Conservation (phyloP, 1,140 invertebrate species). For the Penaeus japonicus region DNA sequence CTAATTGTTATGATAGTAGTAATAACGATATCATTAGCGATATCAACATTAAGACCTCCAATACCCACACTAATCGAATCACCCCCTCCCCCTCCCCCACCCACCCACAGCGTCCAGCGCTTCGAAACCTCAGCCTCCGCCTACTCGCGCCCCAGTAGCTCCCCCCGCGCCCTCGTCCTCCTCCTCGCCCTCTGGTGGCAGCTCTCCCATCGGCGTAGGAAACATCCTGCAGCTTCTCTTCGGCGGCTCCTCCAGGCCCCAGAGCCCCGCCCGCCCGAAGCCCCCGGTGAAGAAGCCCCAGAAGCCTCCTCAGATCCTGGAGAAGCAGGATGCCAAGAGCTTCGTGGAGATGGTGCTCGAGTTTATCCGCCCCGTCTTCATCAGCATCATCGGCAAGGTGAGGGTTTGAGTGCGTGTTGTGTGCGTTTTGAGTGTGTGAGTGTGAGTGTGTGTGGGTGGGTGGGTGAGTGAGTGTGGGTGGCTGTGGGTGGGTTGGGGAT, state of each 20-base stretch:
- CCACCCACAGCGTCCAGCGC: not conserved
- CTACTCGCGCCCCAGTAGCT: not conserved
- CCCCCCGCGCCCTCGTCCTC: not conserved
- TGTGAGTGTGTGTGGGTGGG: no score
- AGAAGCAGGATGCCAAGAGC: constrained; percentile 47
- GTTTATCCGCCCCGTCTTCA: constrained; percentile 55
- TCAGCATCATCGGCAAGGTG: constrained; percentile 58
- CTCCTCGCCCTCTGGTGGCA: not conserved
- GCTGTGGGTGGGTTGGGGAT: no score
- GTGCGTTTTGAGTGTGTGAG: no score
- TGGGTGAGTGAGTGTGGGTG: no score
- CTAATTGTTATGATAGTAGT: no score
- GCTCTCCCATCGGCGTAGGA: no score
- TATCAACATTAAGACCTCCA: not conserved
- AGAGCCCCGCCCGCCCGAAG: not conserved
- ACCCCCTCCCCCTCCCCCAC: not conserved
- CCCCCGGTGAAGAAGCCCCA: not conserved
- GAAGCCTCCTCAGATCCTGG: constrained; percentile 5
- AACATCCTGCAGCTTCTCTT: constrained; percentile 1
- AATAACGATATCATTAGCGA: no score
- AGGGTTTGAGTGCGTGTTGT: not conserved
- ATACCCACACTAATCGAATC: not conserved
- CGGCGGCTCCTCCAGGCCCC: not conserved
- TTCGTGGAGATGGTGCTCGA: constrained; percentile 55
- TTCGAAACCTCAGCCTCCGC: not conserved